Percentiles rank a stretch among this genome's conserved stretches.
phyloP scores from a whole-genome alignment of 1,140 invertebrate species.

The Trichogramma pretiosum region DNA sequence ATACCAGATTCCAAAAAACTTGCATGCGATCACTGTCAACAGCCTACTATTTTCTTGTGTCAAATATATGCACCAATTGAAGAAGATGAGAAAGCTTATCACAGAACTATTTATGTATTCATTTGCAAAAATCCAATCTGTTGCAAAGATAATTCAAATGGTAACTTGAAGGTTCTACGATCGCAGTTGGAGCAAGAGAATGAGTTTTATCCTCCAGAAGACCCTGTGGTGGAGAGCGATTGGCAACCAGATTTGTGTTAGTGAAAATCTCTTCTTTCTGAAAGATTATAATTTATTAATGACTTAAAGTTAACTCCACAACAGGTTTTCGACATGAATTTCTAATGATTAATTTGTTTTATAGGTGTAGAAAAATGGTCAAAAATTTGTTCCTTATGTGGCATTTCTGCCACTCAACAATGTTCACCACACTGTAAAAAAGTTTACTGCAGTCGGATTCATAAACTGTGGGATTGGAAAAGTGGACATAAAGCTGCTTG shows the following conservation, averaged over 20 bases:
- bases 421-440: slow-evolving; percentile 79
- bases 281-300: too few relatives aligned
- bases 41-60: slow-evolving; percentile 71
- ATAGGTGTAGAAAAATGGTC: slow-evolving; percentile 45
- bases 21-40: slow-evolving; percentile 61
- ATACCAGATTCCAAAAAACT: slow-evolving; percentile 60
- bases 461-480: slow-evolving; percentile 86
- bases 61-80: slow-evolving; percentile 88
- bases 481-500: slow-evolving; percentile 66
- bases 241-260: slow-evolving; percentile 46
- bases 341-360: slow-evolving; percentile 17
- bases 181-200: slow-evolving; percentile 70
- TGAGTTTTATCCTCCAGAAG: slow-evolving; percentile 69
- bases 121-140: slow-evolving; percentile 70
- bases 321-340: slow-evolving; percentile 9
- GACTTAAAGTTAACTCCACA: slow-evolving; percentile 23
- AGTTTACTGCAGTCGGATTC: slow-evolving; percentile 71
- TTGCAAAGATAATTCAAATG: slow-evolving; percentile 54
- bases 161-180: slow-evolving; percentile 68
- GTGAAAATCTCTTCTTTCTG: too few relatives aligned
- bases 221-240: slow-evolving; percentile 55
- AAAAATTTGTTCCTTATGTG: slow-evolving; percentile 71
- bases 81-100: slow-evolving; percentile 62
- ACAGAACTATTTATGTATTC: slow-evolving; percentile 82
- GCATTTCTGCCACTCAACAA: slow-evolving; percentile 59